Base-by-base conservation (phyloP, 2,888 invertebrate genomes). In the Psylliodes chrysocephalus region DNA sequence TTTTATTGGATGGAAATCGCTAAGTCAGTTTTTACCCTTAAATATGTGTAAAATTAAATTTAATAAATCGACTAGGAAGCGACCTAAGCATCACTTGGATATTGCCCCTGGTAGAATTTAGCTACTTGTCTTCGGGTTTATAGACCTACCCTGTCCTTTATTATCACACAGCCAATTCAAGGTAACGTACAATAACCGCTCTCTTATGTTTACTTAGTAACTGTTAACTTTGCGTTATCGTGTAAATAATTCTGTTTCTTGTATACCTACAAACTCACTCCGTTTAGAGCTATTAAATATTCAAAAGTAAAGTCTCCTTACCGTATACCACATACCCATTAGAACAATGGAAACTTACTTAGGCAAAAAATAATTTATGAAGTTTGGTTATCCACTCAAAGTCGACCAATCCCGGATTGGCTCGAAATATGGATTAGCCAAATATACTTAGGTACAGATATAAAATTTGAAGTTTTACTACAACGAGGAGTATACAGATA, bases 121-220 rank as follows among this genome's bases (percentile, higher is more conserved):
- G 6, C 2, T 22, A 22, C 22, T 6, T 30, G 8, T 30, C 4
- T 30, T 10, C 30, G 7, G 35, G 1, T 35, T 35, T 35, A 12
- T 2, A 10, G 2, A 10, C 35, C 49, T 7, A 49, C 28, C 28
- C 25, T 49, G 28, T 73, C 72, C 74, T 71, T 74, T 75, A 76
- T 76, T 75, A 76, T 75, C 71, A 74, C 72, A 71, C 73, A 71
- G 71, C 72, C 73, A 70, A 73, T 75, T 73, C 75, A 73, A 73
- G 71, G 71, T 72, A 67, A 73, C 75, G 72, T 74, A 74, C 72
- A 63, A 67, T 68, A 69, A 61, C 68, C 67, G 70, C 73, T 66
- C 71, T 69, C 69, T 71, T 71, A 70, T 74, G 72, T 77, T 75
- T 72, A 71, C 71, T 69, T 69, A 62, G 72, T 75, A 73, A 74